phyloP scores from a whole-genome alignment of 30 jellyfish, hydroid and myxozoan species.

The Phacellophora camtschatica region DNA sequence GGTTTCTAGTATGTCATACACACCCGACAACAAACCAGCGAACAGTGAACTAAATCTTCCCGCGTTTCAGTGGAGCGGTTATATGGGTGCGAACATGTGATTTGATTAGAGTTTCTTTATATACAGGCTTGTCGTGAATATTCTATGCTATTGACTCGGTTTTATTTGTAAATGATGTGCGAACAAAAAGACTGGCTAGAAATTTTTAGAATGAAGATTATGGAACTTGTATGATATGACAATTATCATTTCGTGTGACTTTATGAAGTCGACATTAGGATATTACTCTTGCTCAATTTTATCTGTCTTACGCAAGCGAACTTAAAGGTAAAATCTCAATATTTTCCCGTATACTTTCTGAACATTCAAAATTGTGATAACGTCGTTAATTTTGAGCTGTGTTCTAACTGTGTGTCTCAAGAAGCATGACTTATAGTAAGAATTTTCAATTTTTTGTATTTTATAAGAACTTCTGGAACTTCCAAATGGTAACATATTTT shows the following conservation, averaged over 20 bases:
- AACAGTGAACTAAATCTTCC: slow-evolving; percentile 89
- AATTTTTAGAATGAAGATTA: slow-evolving; percentile 6
- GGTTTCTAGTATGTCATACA: slow-evolving; percentile 77
- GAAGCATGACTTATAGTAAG: too few relatives aligned
- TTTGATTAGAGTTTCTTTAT: background rate
- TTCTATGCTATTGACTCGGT: slow-evolving; percentile 49
- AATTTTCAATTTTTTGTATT: too few relatives aligned
- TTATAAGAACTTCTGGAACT: too few relatives aligned
- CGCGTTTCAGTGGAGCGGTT: slow-evolving; percentile 93
- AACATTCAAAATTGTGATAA: too few relatives aligned
- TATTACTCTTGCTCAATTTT: background rate
- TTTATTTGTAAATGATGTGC: slow-evolving; percentile 65
- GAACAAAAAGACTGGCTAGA: slow-evolving; percentile 34
- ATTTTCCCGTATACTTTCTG: too few relatives aligned
- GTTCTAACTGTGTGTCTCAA: too few relatives aligned
- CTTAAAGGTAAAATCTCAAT: too few relatives aligned
- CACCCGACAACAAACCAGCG: slow-evolving; percentile 86
- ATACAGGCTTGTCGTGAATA: slow-evolving; percentile 10
- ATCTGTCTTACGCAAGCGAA: background rate
- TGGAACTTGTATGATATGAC: background rate
- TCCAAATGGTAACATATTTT: too few relatives aligned
- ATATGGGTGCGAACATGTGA: slow-evolving; percentile 94
- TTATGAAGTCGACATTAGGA: background rate
- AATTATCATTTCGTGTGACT: background rate
- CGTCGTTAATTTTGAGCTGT: too few relatives aligned